Evolutionary conservation across 2,113 vertebrate species (phyloP), one percentile per base, ranked within the genome.

Genomic region (Melierax canorus): DNA sequence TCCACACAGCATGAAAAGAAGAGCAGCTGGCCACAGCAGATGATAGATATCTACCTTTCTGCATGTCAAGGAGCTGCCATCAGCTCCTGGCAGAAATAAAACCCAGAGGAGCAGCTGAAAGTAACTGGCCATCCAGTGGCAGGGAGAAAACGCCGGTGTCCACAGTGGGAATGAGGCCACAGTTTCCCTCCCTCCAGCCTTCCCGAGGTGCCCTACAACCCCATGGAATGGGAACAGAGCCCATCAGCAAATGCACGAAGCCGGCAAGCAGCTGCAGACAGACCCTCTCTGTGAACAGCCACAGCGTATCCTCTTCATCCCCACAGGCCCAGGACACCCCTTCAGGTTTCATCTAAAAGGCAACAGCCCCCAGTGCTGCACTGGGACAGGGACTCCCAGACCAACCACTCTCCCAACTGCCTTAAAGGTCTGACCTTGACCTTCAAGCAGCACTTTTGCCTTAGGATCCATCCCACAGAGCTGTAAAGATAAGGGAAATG

Each of bases 1-100:
- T 82, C 59, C 0, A 12, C 87, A 79, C 50, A 81, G 92, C 23
- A 0, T 60, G 96, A 95, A 66, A 34, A 85, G 91, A 56, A 90
- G 86, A 97, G 96, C 96, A 96, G 97, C 96, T 97, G 96, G 96
- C 77, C 87, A 38, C 81, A 81, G 91, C 74, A 90, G 89, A 95
- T 96, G 94, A 97, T 71, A 89, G 78, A 97, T 97, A 96, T 51
- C 92, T 84, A 95, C 94, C 94, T 96, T 94, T 45, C 75, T 79
- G 87, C 71, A 71, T 63, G 67, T 92, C 92, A 86, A 90, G 87
- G 50, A 95, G 60, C 86, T 94, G 91, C 88, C 60, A 64, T 64
- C 88, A 78, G 91, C 92, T 95, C 94, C 69, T 26, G 6, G 58
- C 78, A 95, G 77, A 91, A 89, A 94, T 50, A 85, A 92, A 96